Evolutionary conservation across 2,888 invertebrate species (phyloP).

Genomic region (Agonopterix subpropinquella): DNA sequence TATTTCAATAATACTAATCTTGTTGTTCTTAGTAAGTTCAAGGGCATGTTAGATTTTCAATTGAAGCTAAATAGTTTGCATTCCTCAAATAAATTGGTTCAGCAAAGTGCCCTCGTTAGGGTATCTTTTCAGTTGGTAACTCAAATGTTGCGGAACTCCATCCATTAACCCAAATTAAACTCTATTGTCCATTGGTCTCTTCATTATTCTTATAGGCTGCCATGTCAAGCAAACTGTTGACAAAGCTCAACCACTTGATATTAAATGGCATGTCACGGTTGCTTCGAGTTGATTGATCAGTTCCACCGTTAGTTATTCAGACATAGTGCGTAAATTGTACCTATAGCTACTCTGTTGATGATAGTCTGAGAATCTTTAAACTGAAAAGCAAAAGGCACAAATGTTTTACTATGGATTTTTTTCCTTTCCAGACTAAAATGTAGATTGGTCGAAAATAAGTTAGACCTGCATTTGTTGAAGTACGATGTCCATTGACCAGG

Average conservation of each 20-base stretch:
- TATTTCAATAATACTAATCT: no score
- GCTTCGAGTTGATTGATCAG: constrained; percentile 17
- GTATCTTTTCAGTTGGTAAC: constrained; percentile 8
- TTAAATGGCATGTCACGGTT: constrained; percentile 30
- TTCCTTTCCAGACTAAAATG: constrained; percentile 71
- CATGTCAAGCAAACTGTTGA: constrained; percentile 35
- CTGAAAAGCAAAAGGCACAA: constrained; percentile 19
- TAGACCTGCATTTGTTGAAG: constrained; percentile 19
- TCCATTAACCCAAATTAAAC: constrained; percentile 57
- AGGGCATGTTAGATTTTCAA: no score
- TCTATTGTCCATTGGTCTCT: constrained; percentile 42
- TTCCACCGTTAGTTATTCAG: not conserved
- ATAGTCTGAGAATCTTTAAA: not conserved
- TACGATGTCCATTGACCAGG: constrained; percentile 74
- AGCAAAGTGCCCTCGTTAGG: constrained; percentile 1
- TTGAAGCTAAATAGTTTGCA: no score
- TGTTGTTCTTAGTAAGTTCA: no score
- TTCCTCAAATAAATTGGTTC: no score
- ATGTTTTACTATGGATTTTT: constrained; percentile 24
- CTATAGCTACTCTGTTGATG: constrained; percentile 46
- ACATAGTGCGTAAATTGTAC: not conserved
- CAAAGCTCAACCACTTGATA: constrained; percentile 25
- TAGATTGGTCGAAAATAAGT: constrained; percentile 54
- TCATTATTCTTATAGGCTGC: constrained; percentile 38
- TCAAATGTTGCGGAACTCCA: constrained; percentile 32